These are phyloP conservation scores for Amblyjoppa fuscipennis DNA, from an alignment of 2,888 invertebrate genomes.

Conservation along the genomic window DNA sequence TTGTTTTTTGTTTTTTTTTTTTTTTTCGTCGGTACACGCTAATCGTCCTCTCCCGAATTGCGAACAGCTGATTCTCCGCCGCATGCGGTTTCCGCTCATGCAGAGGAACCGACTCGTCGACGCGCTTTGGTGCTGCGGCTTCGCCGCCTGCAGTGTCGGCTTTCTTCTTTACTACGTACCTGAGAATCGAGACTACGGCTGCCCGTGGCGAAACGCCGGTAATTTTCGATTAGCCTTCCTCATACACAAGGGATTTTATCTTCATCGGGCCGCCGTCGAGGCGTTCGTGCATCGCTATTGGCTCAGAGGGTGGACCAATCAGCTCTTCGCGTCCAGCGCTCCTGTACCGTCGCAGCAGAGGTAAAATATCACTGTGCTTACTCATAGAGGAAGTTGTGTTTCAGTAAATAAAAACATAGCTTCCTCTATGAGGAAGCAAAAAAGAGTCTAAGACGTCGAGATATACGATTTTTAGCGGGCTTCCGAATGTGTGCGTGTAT, in stretches of 20 bases:
- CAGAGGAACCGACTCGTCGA: conserved; percentile 75
- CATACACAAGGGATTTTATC: conserved; percentile 77
- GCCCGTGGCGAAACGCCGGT: conserved; percentile 60
- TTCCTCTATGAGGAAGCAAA: too few relatives aligned
- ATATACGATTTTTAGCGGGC: too few relatives aligned
- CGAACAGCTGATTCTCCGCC: conserved; percentile 74
- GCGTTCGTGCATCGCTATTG: conserved; percentile 73
- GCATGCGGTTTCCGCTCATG: conserved; percentile 74
- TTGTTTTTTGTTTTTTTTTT: too few relatives aligned
- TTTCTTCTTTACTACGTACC: conserved; percentile 70
- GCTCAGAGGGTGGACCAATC: conserved; percentile 75
- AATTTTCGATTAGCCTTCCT: conserved; percentile 72
- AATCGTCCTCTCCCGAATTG: neutral
- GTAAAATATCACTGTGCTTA: conserved; percentile 48
- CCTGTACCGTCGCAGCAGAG: conserved; percentile 74
- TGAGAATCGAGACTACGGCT: conserved; percentile 57
- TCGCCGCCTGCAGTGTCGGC: conserved; percentile 74
- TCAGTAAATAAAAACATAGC: too few relatives aligned
- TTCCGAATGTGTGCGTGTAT: too few relatives aligned
- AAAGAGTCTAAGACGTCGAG: too few relatives aligned
- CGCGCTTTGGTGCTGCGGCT: conserved; percentile 75
- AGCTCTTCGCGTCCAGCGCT: conserved; percentile 75
- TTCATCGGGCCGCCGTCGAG: conserved; percentile 74
- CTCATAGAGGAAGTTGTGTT: too few relatives aligned
- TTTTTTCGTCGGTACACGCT: neutral